phyloP scores from a whole-genome alignment of 2,888 invertebrate species.

The Synergus itoensis region DNA sequence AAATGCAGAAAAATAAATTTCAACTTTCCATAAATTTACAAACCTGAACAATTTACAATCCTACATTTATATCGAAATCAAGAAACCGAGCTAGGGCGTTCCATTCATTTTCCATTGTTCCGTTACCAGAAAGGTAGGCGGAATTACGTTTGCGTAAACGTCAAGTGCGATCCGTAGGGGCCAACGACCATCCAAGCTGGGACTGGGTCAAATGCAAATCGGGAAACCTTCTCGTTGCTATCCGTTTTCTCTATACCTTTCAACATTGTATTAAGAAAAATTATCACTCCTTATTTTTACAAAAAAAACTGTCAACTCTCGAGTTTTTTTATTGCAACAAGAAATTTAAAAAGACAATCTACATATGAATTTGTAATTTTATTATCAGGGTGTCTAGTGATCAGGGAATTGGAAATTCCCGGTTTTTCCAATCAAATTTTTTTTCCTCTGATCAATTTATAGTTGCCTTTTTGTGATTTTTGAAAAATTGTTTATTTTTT shows the following conservation, averaged over 20 bases:
- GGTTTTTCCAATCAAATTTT: no score
- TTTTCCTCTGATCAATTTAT: no score
- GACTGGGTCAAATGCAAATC: conserved; percentile 66
- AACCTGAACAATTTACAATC: neutral
- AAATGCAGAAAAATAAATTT: neutral
- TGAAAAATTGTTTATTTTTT: no score
- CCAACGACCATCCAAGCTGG: conserved; percentile 60
- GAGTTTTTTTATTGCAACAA: no score
- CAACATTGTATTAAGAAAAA: neutral
- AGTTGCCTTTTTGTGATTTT: no score
- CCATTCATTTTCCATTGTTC: conserved; percentile 7
- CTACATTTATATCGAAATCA: conserved; percentile 5
- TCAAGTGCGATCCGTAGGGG: conserved; percentile 48
- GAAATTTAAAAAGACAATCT: no score
- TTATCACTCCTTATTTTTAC: neutral
- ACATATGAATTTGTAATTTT: no score
- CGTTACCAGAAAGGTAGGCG: conserved; percentile 31
- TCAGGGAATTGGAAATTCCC: no score
- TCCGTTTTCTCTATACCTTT: conserved; percentile 4
- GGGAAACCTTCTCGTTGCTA: conserved; percentile 43
- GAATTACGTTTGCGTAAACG: conserved; percentile 40
- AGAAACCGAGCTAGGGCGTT: conserved; percentile 4
- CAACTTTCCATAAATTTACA: neutral
- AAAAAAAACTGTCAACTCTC: neutral
- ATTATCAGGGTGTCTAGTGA: no score